Base-by-base conservation (phyloP, 2,797 vertebrate genomes). In the Phyllotis vaccarum region DNA sequence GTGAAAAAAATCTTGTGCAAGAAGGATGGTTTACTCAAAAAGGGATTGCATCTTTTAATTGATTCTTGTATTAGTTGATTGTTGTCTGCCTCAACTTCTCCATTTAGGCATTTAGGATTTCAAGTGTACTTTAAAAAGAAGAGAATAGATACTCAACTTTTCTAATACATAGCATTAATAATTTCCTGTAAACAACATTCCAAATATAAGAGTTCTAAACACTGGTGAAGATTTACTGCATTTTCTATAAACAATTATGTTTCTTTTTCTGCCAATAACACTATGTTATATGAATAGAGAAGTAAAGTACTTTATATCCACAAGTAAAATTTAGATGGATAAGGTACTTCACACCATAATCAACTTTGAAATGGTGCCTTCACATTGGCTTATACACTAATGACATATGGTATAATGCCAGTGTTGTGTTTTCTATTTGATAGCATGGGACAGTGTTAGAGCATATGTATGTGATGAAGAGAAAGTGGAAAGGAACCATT, bases 1-100 rank as follows among this genome's bases (percentile, higher is more conserved):
- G 17, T 97, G 94, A 96, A 56, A 91, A 97, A 94, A 91, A n/a
- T 96, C 52, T n/a, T 97, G 43, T 80, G 89, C 87, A 96, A 93
- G 86, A 93, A 89, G 85, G 94, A 87, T 11, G 3, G 64, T 93
- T 94, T 70, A 56, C 56, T 95, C 16, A 95, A 93, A 96, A 81
- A 68, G 9, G 27, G 13, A 22, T 82, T 91, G 21, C 16, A 2
- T 88, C 70, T 22, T 34, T 93, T 88, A 76, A 64, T 22, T 88
- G 40, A 88, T 86, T 89, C 52, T 82, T 78, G 9, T 6, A n/a
- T 70, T 70, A 70, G 56, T 64, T 94, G 58, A 58, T 24, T 80
- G 85, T 79, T 95, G 29, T 79, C n/a, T 60, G 49, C 12, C n/a
- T 72, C 54, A 60, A 92, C 6, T n/a, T 83, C 43, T 81, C 88